Evolutionary conservation across 2,797 vertebrate species (phyloP), one percentile per base, ranked within the genome.

Genomic region (Alexandromys oeconomus): DNA sequence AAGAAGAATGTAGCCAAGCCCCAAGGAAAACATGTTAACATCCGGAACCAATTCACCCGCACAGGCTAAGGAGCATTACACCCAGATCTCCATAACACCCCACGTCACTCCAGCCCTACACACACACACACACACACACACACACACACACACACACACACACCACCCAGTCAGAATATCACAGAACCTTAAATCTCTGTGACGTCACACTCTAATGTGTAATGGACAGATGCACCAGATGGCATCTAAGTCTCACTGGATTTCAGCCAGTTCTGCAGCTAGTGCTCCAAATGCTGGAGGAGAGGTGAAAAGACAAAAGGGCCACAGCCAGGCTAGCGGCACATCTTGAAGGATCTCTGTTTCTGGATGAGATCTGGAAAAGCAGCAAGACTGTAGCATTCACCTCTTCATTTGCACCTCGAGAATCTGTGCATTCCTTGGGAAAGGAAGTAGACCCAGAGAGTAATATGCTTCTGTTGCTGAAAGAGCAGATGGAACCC

Each of bases 31-130:
- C 97, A 97, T 97, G 96, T 97, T 98, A 98, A 98, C 98, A 98
- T 98, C 98, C 98, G 96, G 98, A 98, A 98, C 92, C 96, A 97
- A 96, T 97, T 97, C 97, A 96, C 98, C 97, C 97, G 91, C 91
- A 63, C 95, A 96, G 89, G 80, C 97, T 95, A 54, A 34, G 74
- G 89, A 96, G 94, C 87, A 0, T 97, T 96, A 95, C 0, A 0
- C 92, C 87, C 97, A 82, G 57, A 12, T 92, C 91, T 87, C 92
- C 82, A n/a, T 93, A 89, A 92, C 59, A 93, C 91, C 92, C 84
- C 65, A 84, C 73, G 19, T 94, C 1, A 0, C 93, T 74, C 48
- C 92, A 37, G 10, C 57, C 54, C 77, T 31, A n/a, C 63, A 71
- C 54, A 89, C 11, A 65, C 43, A 51, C 14, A 48, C 43, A 51